Base-by-base conservation (phyloP, 2,888 invertebrate species). In the Aricia artaxerxes region DNA sequence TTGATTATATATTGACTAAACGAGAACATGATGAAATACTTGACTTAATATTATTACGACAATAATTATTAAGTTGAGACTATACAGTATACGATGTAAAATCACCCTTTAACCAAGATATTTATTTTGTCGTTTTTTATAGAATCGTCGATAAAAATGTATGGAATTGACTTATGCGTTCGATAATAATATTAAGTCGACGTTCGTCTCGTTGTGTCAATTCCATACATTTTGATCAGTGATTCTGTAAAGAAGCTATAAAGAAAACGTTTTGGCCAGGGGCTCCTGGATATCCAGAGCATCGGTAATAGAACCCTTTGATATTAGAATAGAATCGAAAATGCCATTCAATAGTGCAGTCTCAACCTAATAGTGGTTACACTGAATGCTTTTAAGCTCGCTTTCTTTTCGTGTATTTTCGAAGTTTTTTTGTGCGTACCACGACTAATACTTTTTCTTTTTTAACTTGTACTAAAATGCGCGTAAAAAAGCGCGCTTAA, bases 21-120 rank as follows among this genome's bases (percentile, higher is more conserved):
- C 11, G 35, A 69, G 69, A 69, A 69, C 38, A 69, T 69, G 35
- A 11, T 35, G 38, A 69, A 69, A 69, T 35, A 69, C 69, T 69
- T 69, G 69, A 69, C 35, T 38, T 35, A 38, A 69, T 69, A 69
- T 69, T 64, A 11, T 7, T 69, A 64, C 13, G 2, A 49, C 9
- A 0, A 61, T 3, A 4, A 16, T 57, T 57, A 57, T 13, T 24
- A 24, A 24, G 16, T 4, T 16, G 57, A 57, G 57, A 57, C 57
- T 4, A 57, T 2, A 57, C 16, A 57, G 16, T 4, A 57, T 2
- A 57, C 16, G 16, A 49, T 49, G 57, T 16, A 57, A 9, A 49
- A 49, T 49, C 9, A 0, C 0, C 49, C 9, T 49, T 49, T 2
- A 2, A 2, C 2, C 49, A 49, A 49, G 2, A 49, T 9, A 9